These are phyloP conservation scores for Tortrix viridana DNA, from an alignment of 2,888 invertebrate genomes.

Conservation along the genomic window DNA sequence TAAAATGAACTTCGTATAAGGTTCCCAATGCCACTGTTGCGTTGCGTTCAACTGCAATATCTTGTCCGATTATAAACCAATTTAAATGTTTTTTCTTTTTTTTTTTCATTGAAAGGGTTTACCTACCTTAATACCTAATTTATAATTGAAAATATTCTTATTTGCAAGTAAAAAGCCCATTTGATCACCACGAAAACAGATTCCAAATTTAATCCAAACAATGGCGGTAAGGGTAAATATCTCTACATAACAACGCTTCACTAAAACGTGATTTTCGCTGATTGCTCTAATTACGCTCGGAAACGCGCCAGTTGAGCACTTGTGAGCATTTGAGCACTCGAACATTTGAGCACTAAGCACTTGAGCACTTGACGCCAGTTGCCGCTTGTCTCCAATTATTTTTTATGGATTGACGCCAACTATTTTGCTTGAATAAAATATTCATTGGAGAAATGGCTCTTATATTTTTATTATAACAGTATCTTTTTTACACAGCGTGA, in stretches of 20 bases:
- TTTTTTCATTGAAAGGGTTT: too few relatives aligned
- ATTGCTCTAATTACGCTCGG: slow-evolving; percentile 74
- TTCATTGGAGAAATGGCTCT: background rate
- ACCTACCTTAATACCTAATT: too few relatives aligned
- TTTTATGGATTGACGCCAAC: slow-evolving; percentile 77
- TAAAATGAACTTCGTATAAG: too few relatives aligned
- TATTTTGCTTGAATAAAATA: slow-evolving; percentile 16
- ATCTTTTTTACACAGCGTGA: too few relatives aligned
- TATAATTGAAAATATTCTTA: too few relatives aligned
- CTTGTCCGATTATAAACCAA: too few relatives aligned
- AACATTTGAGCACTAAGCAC: slow-evolving; percentile 17
- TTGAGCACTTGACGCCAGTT: slow-evolving; percentile 23
- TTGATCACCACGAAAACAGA: slow-evolving; percentile 3
- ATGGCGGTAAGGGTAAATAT: slow-evolving; percentile 45
- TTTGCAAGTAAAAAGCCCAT: too few relatives aligned
- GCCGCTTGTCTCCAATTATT: slow-evolving; percentile 70
- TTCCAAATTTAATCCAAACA: slow-evolving; percentile 12
- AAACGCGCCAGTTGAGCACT: slow-evolving; percentile 49
- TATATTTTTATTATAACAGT: background rate
- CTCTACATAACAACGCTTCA: slow-evolving; percentile 61
- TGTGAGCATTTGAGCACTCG: slow-evolving; percentile 34
- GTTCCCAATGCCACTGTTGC: too few relatives aligned
- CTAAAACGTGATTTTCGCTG: slow-evolving; percentile 71
- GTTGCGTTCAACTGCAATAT: too few relatives aligned
- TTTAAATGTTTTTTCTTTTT: too few relatives aligned